These are phyloP conservation scores for Catonia carolina DNA, from an alignment of 2,888 invertebrate species.

Conservation along the genomic window DNA sequence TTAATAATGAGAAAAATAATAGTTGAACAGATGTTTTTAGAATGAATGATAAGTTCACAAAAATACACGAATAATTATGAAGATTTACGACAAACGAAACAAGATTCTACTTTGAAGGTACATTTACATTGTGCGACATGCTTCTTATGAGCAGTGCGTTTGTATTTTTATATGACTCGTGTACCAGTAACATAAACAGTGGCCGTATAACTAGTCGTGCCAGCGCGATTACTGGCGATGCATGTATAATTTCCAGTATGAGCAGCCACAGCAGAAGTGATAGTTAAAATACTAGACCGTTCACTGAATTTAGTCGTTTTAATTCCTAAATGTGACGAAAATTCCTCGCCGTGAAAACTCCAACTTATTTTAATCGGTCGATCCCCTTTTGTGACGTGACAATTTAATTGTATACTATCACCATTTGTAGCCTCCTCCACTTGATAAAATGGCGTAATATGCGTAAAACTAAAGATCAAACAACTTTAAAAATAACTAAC, in stretches of 20 bases:
- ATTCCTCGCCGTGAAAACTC: slow-evolving; percentile 51
- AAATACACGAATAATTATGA: too few species aligned
- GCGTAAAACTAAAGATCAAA: slow-evolving; percentile 55
- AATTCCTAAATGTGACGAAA: slow-evolving; percentile 38
- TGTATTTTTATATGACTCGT: slow-evolving; percentile 24
- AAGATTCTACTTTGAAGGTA: too few species aligned
- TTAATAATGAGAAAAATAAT: too few species aligned
- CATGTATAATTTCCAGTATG: slow-evolving; percentile 73
- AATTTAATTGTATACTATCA: slow-evolving; percentile 57
- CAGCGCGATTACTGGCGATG: slow-evolving; percentile 64
- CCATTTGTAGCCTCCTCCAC: slow-evolving; percentile 54
- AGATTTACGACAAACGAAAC: too few species aligned
- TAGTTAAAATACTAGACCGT: slow-evolving; percentile 55
- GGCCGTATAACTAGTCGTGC: slow-evolving; percentile 58
- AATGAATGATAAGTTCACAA: too few species aligned
- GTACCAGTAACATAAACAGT: slow-evolving; percentile 69
- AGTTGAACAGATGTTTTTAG: too few species aligned
- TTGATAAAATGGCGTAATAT: slow-evolving; percentile 69
- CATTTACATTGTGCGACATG: too few species aligned
- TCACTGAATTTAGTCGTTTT: slow-evolving; percentile 59
- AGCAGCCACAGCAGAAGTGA: slow-evolving; percentile 59
- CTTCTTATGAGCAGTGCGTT: too few species aligned
- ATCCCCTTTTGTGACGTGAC: slow-evolving; percentile 44
- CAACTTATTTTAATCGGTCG: slow-evolving; percentile 38
- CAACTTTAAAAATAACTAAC: too few species aligned